Percentiles rank a stretch among this genome's conserved stretches.
phyloP scores from a whole-genome alignment of 2,888 invertebrate genomes.

The Drosophila conformis region DNA sequence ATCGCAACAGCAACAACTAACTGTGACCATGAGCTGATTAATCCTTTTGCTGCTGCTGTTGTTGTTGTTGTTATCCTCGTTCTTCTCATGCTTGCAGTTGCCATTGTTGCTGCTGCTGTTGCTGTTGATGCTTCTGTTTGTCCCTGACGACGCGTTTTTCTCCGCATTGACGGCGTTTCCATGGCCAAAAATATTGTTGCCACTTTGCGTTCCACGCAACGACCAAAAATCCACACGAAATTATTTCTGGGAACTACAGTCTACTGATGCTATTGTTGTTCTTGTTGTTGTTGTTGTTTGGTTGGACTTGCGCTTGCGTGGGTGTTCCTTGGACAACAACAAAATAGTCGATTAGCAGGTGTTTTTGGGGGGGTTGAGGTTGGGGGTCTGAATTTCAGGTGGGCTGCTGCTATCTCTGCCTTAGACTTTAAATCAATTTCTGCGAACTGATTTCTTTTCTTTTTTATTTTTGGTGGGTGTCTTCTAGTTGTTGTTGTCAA shows the following conservation, averaged over 20 bases:
- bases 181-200: constrained; percentile 37
- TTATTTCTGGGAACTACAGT: neutral
- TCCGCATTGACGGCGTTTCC: constrained; percentile 52
- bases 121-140: constrained; percentile 51
- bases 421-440: constrained; percentile 22
- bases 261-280: constrained; percentile 17
- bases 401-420: constrained; percentile 44
- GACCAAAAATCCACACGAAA: constrained; percentile 39
- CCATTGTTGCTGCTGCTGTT: constrained; percentile 30
- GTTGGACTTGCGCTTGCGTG: constrained; percentile 47
- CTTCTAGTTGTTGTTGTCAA: constrained; percentile 20
- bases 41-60: constrained; percentile 55
- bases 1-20: constrained; percentile 63
- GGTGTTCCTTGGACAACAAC: constrained; percentile 12
- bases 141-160: constrained; percentile 82
- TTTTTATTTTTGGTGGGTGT: constrained; percentile 57
- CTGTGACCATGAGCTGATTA: constrained; percentile 65
- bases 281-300: constrained; percentile 2
- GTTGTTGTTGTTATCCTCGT: constrained; percentile 33
- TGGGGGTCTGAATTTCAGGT: constrained; percentile 44
- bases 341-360: constrained; percentile 27
- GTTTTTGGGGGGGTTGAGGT: neutral
- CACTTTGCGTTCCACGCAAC: constrained; percentile 45
- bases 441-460: neutral
- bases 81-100: constrained; percentile 28